Base-by-base conservation (phyloP, 2,888 invertebrate species). In the Oxystoma pomonae region DNA sequence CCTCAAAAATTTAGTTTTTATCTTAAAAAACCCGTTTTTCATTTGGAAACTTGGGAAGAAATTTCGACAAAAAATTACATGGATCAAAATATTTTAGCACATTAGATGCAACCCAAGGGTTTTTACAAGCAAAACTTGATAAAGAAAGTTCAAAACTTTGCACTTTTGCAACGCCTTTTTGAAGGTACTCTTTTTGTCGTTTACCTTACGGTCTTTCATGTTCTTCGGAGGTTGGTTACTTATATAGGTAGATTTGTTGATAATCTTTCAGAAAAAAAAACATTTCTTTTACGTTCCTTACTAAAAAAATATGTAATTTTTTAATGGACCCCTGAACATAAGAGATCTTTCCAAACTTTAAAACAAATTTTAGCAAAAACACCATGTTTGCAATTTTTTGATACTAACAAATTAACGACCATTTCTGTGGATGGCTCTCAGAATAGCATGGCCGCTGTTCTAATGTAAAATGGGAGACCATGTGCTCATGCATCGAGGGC, bases 401-500 rank as follows among this genome's bases (percentile, higher is more conserved):
- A 78, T 62, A 66, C 69, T 9, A 66, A 65, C 2, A 63, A 69
- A 65, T 19, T 5, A n/a, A 56, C 50, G 17, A 59, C 59, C 3
- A 63, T 69, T 20, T 63, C 68, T 16, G 74, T 77, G 2, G 78
- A 79, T 69, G 72, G 76, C 0, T 74, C 74, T 1, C 67, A 68
- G 1, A 71, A 69, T 57, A 78, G 76, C 5, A 21, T 78, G n/a
- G 77, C 76, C 1, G 74, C 72, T 1, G 74, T 71, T 0, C 64
- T 78, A 0, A 57, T 73, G 9, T 75, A 77, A 56, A 61, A 72
- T 52, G 65, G 70, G 35, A 61, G 67, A 58, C 69, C 73, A 57
- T 70, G 78, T 20, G 72, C 74, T 7, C 76, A 76, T 64, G 74
- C 73, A 0, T 77, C 75, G 1, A 68, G 72, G 65, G 69, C 73